Percentiles rank a stretch among this genome's conserved stretches.
Conservation (phyloP, 1,140 invertebrate genomes). For the Drosophila ohnishii region DNA sequence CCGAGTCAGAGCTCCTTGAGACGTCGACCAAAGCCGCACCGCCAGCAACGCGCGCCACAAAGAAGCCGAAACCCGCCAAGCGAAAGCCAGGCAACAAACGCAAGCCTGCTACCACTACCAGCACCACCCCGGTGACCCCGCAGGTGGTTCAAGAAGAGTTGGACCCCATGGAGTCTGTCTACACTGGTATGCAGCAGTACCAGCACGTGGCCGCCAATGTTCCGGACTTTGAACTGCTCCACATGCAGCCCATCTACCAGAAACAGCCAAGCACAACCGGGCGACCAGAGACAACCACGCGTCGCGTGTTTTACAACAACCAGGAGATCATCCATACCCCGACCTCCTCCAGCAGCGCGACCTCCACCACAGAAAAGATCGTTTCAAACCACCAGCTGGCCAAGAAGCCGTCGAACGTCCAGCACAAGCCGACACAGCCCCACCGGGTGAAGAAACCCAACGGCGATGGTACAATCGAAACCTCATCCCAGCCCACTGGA, state of each 20-base stretch:
- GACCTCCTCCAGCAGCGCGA: conserved; percentile 27
- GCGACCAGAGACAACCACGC: conserved; percentile 65
- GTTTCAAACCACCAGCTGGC: conserved; percentile 42
- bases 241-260: conserved; percentile 79
- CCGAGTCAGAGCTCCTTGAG: conserved; percentile 85
- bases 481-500: conserved; percentile 21
- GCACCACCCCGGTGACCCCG: conserved; percentile 66
- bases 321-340: conserved; percentile 72
- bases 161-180: conserved; percentile 74
- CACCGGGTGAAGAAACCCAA: conserved; percentile 65
- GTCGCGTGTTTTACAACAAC: conserved; percentile 75
- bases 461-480: conserved; percentile 27
- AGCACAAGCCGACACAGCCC: conserved; percentile 60
- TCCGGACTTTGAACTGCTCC: conserved; percentile 66
- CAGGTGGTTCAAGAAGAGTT: conserved; percentile 79
- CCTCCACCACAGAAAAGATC: conserved; percentile 41
- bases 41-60: conserved; percentile 54
- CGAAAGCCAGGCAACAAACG: conserved; percentile 66
- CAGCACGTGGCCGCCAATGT: conserved; percentile 68
- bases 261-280: conserved; percentile 57
- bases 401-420: conserved; percentile 62
- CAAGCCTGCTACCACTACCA: conserved; percentile 49
- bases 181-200: conserved; percentile 79
- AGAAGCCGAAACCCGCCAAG: conserved; percentile 71
- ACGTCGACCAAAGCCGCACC: conserved; percentile 68